phyloP scores from a whole-genome alignment of 2,113 vertebrate genomes.

The Carettochelys insculpta region DNA sequence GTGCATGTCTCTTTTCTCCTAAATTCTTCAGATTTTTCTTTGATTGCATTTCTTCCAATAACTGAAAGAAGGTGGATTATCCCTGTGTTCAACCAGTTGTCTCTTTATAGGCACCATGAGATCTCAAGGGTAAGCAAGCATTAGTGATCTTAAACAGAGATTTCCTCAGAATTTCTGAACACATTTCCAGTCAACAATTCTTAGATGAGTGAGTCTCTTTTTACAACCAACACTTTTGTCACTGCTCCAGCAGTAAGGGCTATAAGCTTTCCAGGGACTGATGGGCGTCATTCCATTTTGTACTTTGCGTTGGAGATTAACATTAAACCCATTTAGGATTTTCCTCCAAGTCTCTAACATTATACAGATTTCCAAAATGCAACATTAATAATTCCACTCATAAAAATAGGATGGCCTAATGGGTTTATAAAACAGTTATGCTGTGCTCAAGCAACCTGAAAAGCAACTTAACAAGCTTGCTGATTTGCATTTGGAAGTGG shows the following conservation, averaged over 20 bases:
- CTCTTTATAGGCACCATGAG: constrained; percentile 20
- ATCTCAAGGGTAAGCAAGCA: not conserved
- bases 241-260: not conserved
- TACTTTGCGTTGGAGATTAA: not conserved
- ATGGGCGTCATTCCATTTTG: not conserved
- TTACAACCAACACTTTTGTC: not conserved
- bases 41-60: not conserved
- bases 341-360: not conserved
- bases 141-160: not conserved
- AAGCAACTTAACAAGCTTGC: not conserved
- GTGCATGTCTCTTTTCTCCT: not conserved
- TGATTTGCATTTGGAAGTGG: not conserved
- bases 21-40: not conserved
- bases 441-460: not conserved
- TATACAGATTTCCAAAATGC: not conserved
- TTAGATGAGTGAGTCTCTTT: not conserved
- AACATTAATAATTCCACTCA: not conserved
- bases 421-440: not conserved
- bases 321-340: not conserved
- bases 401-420: not conserved
- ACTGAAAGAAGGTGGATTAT: not conserved
- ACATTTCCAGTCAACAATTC: not conserved
- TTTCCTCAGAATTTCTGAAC: not conserved
- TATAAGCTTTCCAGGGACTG: not conserved
- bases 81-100: not conserved